phyloP scores from a whole-genome alignment of 2,113 vertebrate species.

The Ageneiosus marmoratus region DNA sequence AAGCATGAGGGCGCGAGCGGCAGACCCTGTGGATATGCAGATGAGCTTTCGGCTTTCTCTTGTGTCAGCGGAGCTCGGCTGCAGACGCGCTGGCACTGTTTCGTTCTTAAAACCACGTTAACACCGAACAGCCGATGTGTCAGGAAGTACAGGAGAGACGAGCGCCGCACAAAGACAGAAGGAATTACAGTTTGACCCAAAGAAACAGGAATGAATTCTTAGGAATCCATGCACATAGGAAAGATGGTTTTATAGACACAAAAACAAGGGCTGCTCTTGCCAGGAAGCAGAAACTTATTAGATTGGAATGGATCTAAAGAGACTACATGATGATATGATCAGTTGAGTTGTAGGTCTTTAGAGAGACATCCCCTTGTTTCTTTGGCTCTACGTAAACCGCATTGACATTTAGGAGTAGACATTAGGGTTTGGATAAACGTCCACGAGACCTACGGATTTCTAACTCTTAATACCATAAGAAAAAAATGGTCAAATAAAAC shows the following conservation, averaged over 20 bases:
- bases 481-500: neutral
- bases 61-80: conserved; percentile 85
- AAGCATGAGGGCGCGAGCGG: conserved; percentile 97
- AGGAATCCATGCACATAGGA: neutral
- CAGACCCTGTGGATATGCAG: conserved; percentile 98
- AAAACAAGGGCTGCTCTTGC: conserved; percentile 85
- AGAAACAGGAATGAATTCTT: conserved; percentile 8
- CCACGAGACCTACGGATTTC: neutral
- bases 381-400: neutral
- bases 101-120: conserved; percentile 59
- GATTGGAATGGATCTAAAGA: conserved; percentile 26
- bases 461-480: neutral
- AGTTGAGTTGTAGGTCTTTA: conserved; percentile 20
- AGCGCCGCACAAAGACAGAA: neutral
- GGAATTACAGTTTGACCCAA: conserved; percentile 3
- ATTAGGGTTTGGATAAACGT: neutral
- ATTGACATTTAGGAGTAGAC: conserved; percentile 3
- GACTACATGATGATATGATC: conserved; percentile 37
- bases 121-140: conserved; percentile 2
- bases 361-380: conserved; percentile 17
- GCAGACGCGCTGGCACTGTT: conserved; percentile 70
- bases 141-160: neutral
- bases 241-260: conserved; percentile 76
- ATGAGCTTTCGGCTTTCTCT: conserved; percentile 92
- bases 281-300: conserved; percentile 28